Evolutionary conservation across 2,888 invertebrate genomes (phyloP), one percentile per base, ranked within the genome.

Genomic region (Meiosimyza decipiens): DNA sequence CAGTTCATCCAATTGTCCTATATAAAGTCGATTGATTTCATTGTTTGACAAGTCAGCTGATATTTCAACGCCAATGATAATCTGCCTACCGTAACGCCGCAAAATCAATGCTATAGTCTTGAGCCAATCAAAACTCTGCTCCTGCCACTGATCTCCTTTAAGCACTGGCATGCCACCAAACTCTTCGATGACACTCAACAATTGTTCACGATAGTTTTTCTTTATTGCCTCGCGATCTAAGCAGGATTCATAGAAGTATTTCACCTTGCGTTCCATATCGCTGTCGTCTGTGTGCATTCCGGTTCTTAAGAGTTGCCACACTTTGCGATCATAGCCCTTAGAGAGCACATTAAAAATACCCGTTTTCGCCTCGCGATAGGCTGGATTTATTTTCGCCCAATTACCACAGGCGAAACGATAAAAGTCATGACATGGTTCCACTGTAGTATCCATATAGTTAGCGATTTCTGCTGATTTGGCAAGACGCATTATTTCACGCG

Each of bases 171-270:
- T 80, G 15, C 87, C 86, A 1, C 84, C 84, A 51, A 84, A 80
- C 55, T 84, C 84, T 16, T 79, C 79, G 63, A 85, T 47, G 12
- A 83, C 49, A 7, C 55, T 62, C 1, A 85, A 57, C 18, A 84
- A 22, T 7, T 80, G 75, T 1, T 77, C 50, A 0, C 79, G 77
- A 63, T 82, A 79, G 7, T 76, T 72, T 13, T 59, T n/a, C 6
- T 59, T 13, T 3, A 73, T 50, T 1, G 72, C 28, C 5, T 49
- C 51, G 2, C 75, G 71, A 33, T 81, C 77, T 54, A 83, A 72
- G 50, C 85, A 85, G 0, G 87, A 86, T 6, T 85, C 83, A 59
- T 84, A 85, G 64, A 85, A 85, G 49, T 84, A 85, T 74, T 85
- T 86, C 1, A 85, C 82, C 4, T 80, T 79, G 9, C 80, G 80